Evolutionary conservation across 1,140 invertebrate genomes (phyloP).

Genomic region (Campodea augens): DNA sequence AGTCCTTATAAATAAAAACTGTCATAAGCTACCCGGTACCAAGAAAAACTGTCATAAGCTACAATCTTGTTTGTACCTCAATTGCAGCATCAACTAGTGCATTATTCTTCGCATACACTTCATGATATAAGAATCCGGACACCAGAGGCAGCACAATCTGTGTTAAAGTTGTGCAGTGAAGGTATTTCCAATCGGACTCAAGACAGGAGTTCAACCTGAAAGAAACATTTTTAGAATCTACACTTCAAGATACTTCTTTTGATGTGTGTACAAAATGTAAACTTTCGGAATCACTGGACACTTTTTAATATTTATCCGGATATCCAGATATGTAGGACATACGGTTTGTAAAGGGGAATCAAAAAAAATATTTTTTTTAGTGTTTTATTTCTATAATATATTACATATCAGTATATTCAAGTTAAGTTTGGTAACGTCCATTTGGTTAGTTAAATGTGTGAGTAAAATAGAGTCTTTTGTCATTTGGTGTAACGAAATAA

Average conservation of each 20-base stretch:
- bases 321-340: too few relatives aligned
- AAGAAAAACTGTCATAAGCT: too few relatives aligned
- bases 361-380: too few relatives aligned
- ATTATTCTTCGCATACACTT: constrained; percentile 50
- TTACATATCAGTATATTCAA: too few relatives aligned
- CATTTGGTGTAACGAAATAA: too few relatives aligned
- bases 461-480: too few relatives aligned
- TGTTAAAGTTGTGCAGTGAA: constrained; percentile 46
- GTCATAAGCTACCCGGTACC: too few relatives aligned
- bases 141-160: constrained; percentile 72
- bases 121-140: constrained; percentile 55
- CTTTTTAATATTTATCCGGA: constrained; percentile 9
- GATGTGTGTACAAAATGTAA: not conserved
- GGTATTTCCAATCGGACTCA: constrained; percentile 32
- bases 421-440: too few relatives aligned
- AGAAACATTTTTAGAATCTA: not conserved
- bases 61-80: constrained; percentile 17
- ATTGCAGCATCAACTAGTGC: constrained; percentile 63
- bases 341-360: too few relatives aligned
- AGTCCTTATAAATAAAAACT: too few relatives aligned
- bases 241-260: not conserved
- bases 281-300: not conserved
- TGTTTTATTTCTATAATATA: too few relatives aligned
- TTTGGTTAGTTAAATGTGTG: too few relatives aligned
- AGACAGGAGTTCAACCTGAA: constrained; percentile 35